These are phyloP conservation scores for Bufo bufo DNA, from an alignment of 2,113 vertebrate species.

Conservation along the genomic window DNA sequence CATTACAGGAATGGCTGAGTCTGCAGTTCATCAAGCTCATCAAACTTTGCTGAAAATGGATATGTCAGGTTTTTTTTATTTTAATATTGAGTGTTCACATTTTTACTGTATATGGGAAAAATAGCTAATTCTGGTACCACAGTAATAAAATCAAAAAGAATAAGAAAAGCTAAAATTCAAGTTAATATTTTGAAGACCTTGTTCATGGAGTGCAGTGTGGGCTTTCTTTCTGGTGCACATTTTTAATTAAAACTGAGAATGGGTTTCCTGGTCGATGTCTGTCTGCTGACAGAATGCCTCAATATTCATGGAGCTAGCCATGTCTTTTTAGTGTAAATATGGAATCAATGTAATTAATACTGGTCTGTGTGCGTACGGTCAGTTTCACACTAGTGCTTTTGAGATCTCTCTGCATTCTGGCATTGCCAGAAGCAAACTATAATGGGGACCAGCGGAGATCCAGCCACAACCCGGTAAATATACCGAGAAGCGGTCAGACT, in stretches of 20 bases:
- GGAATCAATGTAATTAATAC: no score
- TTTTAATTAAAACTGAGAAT: background rate
- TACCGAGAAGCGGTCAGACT: no score
- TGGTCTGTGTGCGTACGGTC: no score
- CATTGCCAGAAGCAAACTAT: no score
- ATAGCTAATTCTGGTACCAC: background rate
- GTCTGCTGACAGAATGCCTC: no score
- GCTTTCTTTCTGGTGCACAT: background rate
- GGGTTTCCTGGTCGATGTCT: background rate
- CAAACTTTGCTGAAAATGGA: background rate
- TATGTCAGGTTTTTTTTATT: background rate
- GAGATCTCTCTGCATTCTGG: no score
- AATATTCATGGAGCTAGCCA: no score
- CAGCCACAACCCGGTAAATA: no score
- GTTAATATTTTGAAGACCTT: background rate
- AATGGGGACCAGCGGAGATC: no score
- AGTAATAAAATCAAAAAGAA: background rate
- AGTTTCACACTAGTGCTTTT: no score
- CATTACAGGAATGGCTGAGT: background rate
- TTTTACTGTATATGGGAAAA: background rate
- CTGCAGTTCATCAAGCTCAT: background rate
- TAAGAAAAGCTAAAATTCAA: background rate
- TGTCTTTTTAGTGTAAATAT: no score
- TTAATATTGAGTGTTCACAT: background rate
- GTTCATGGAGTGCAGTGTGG: background rate